These are phyloP conservation scores for Ephydatia muelleri DNA, from an alignment of 37 sponge, comb jelly and placozoan species.

Conservation along the genomic window DNA sequence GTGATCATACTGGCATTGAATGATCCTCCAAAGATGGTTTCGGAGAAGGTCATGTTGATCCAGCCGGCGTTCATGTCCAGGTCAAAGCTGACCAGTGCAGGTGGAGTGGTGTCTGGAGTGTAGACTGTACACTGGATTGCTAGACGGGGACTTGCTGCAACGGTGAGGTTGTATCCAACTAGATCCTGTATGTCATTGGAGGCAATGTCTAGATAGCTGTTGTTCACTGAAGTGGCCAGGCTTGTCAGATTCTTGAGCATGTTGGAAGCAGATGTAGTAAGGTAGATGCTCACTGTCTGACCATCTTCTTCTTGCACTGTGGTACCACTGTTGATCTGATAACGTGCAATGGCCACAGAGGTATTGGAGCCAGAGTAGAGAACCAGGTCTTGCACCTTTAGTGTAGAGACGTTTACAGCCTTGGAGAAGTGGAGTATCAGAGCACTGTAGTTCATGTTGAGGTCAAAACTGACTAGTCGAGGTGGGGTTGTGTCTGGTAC, in stretches of 20 bases:
- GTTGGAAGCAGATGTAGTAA: conserved; percentile 65
- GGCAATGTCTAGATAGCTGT: conserved; percentile 67
- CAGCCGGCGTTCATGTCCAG: conserved; percentile 69
- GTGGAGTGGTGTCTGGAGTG: conserved; percentile 59
- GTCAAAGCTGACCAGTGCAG: conserved; percentile 48
- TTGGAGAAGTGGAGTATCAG: conserved; percentile 80
- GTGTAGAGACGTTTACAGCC: conserved; percentile 60
- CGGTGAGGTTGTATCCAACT: conserved; percentile 44
- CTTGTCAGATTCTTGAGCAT: conserved; percentile 60
- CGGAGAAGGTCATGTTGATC: conserved; percentile 78
- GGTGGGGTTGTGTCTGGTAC: conserved; percentile 69
- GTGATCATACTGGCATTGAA: conserved; percentile 39
- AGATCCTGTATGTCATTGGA: conserved; percentile 41
- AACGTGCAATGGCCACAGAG: conserved; percentile 13
- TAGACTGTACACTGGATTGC: conserved; percentile 38
- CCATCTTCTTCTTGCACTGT: conserved; percentile 64
- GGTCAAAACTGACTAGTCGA: conserved; percentile 49
- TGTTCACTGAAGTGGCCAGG: conserved; percentile 56
- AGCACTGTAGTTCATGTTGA: conserved; percentile 73
- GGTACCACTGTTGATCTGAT: conserved; percentile 49
- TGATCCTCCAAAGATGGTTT: conserved; percentile 60
- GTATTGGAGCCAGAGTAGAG: conserved; percentile 60
- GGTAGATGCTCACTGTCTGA: conserved; percentile 35
- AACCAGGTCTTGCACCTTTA: conserved; percentile 42
- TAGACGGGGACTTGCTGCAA: neutral